Conservation (phyloP, 1,140 invertebrate species). For the Atta colombica region DNA sequence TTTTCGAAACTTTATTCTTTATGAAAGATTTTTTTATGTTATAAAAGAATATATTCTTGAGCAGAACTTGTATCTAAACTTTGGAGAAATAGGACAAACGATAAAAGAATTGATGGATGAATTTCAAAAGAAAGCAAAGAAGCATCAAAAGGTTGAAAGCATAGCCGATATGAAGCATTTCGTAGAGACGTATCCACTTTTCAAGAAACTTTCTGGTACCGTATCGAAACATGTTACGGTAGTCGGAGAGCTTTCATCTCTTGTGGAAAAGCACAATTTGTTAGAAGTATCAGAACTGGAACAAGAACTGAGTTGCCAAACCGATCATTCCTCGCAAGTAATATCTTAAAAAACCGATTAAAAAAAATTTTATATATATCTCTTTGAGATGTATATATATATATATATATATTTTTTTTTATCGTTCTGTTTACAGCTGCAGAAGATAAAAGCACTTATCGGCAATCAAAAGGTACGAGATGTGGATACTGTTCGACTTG, state of each 20-base stretch:
- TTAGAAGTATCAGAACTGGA: conserved; percentile 98
- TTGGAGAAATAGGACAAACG: conserved; percentile 99
- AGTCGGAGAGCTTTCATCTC: conserved; percentile 96
- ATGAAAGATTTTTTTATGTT: not conserved
- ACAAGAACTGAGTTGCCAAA: conserved; percentile 97
- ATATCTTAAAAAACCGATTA: not conserved
- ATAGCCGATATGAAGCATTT: conserved; percentile 99
- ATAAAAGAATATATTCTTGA: conserved; percentile 74
- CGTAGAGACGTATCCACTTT: conserved; percentile 99
- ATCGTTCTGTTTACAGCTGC: conserved; percentile 79
- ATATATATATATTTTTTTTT: conserved; percentile 44
- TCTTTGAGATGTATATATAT: not conserved
- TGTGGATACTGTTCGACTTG: conserved; percentile 94
- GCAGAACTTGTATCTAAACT: conserved; percentile 98
- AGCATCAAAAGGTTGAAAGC: conserved; percentile 98
- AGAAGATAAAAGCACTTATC: conserved; percentile 91
- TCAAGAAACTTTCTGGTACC: conserved; percentile 99
- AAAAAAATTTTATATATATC: not conserved
- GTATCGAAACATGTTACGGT: conserved; percentile 99
- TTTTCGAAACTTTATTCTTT: not conserved
- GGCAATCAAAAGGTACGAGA: conserved; percentile 91
- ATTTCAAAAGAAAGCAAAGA: conserved; percentile 98
- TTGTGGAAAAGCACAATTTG: conserved; percentile 93
- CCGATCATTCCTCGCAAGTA: conserved; percentile 95
- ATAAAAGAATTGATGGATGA: conserved; percentile 99